phyloP scores from a whole-genome alignment of 2,797 vertebrate genomes.

The Alcedo atthis region DNA sequence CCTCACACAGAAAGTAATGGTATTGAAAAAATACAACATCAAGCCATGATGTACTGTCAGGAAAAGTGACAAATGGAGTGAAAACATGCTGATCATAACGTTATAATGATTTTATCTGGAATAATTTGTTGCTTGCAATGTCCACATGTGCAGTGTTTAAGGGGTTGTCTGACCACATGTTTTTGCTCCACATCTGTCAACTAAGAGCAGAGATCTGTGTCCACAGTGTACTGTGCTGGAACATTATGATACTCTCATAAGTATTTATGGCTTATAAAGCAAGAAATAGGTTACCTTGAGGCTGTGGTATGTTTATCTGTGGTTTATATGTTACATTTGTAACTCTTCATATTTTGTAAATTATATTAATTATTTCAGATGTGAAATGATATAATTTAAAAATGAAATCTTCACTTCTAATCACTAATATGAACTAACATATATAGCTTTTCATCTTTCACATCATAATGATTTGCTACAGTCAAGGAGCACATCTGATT shows the following conservation, averaged over 20 bases:
- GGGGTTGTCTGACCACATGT: neutral
- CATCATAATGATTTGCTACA: neutral
- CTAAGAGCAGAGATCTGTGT: neutral
- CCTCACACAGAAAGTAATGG: neutral
- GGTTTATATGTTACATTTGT: neutral
- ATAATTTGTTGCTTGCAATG: neutral
- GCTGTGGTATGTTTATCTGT: neutral
- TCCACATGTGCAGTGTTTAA: neutral
- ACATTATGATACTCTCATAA: neutral
- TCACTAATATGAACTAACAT: neutral
- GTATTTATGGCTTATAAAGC: neutral
- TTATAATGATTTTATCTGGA: neutral
- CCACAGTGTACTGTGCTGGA: neutral
- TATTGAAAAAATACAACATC: neutral
- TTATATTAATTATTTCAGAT: neutral
- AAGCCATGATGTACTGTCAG: neutral
- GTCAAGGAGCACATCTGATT: neutral
- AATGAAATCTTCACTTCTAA: neutral
- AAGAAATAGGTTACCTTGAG: neutral
- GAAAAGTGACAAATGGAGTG: neutral
- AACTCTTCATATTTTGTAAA: neutral
- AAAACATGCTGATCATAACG: neutral
- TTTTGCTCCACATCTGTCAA: slow-evolving; percentile 1
- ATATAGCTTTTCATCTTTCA: neutral
- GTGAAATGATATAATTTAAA: neutral